Percentiles rank a stretch among this genome's conserved stretches.
Evolutionary conservation across 2,113 vertebrate species (phyloP).

Genomic region (Ceuthmochares aereus): DNA sequence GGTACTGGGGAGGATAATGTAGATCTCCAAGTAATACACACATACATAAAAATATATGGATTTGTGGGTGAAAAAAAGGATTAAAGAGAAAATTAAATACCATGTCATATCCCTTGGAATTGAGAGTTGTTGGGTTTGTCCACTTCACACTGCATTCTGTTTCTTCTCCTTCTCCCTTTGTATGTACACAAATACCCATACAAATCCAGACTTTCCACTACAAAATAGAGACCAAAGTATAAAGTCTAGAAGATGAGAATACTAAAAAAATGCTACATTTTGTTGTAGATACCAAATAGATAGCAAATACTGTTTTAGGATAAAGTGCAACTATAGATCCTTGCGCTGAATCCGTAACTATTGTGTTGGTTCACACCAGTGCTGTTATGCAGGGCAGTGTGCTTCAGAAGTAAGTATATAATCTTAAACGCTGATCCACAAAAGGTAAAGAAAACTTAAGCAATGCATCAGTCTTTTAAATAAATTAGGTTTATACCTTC

Average conservation of each 20-base stretch:
- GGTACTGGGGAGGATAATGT: slow-evolving; percentile 70
- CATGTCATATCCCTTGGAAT: neutral
- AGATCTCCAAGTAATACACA: neutral
- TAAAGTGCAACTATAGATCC: neutral
- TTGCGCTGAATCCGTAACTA: rapidly evolving
- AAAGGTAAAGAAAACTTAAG: neutral
- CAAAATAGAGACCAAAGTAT: neutral
- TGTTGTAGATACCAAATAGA: neutral
- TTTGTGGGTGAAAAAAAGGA: neutral
- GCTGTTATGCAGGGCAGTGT: neutral
- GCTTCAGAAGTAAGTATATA: neutral
- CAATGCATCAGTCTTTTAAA: too few relatives aligned
- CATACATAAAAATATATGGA: neutral
- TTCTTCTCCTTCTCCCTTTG: neutral
- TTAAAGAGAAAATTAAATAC: neutral
- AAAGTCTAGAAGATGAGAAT: neutral
- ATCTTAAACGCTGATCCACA: neutral
- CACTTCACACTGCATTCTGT: neutral
- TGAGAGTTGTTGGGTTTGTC: neutral
- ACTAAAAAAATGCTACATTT: neutral
- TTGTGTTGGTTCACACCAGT: neutral
- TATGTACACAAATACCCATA: neutral
- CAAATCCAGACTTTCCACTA: neutral
- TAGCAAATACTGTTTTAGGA: neutral
- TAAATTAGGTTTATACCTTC: neutral